Conservation (phyloP, 1,140 invertebrate species). For the Drosophila melanica region DNA sequence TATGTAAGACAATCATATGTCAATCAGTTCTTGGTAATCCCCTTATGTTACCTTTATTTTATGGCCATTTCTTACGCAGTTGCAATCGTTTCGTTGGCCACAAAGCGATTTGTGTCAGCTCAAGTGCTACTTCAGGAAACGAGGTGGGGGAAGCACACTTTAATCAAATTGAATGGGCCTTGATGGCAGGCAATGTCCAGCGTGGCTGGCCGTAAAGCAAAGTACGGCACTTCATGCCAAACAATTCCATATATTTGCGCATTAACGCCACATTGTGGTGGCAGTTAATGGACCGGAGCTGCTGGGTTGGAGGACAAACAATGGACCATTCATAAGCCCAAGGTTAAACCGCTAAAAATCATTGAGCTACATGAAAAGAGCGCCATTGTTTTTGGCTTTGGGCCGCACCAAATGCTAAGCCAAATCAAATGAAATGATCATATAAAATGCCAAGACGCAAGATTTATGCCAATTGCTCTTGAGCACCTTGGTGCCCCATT, state of each 20-base stretch:
- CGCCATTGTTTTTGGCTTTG: slow-evolving; percentile 56
- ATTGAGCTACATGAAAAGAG: slow-evolving; percentile 75
- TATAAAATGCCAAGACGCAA: slow-evolving; percentile 45
- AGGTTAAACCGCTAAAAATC: slow-evolving; percentile 80
- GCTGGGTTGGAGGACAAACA: slow-evolving; percentile 30
- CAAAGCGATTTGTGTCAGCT: slow-evolving; percentile 50
- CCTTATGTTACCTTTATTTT: slow-evolving; percentile 11
- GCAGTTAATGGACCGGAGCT: neutral
- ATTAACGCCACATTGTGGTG: slow-evolving; percentile 33
- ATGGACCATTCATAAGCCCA: slow-evolving; percentile 75
- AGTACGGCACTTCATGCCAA: slow-evolving; percentile 38
- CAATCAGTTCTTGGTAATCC: neutral
- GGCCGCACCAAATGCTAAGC: slow-evolving; percentile 40
- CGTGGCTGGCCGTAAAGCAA: slow-evolving; percentile 47
- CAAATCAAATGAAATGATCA: slow-evolving; percentile 60
- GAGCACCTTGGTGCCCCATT: slow-evolving; percentile 57
- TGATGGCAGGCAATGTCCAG: slow-evolving; percentile 50
- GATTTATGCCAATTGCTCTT: slow-evolving; percentile 76
- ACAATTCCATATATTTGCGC: slow-evolving; percentile 48
- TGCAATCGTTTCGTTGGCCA: slow-evolving; percentile 34
- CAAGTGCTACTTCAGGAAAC: slow-evolving; percentile 8
- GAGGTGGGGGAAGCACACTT: slow-evolving; percentile 4
- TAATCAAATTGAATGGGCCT: slow-evolving; percentile 66
- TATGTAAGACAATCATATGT: neutral
- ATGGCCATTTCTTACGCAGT: slow-evolving; percentile 26